These are phyloP conservation scores for Enoplosus armatus DNA, from an alignment of 2,797 vertebrate genomes.

Conservation along the genomic window DNA sequence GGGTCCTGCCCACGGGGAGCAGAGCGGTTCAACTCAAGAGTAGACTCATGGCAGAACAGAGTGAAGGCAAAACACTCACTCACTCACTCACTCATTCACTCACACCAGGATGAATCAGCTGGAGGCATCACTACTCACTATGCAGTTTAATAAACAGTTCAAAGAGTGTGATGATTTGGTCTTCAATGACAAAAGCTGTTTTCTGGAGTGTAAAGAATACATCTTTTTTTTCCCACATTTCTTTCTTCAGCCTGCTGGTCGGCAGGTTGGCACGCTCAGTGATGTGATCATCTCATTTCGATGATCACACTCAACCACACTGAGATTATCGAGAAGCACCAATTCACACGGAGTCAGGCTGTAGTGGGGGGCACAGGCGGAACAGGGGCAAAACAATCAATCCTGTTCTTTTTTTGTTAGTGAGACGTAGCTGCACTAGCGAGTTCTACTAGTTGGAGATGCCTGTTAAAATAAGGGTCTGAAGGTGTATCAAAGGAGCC, in stretches of 20 bases:
- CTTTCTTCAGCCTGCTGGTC: slow-evolving; percentile 3
- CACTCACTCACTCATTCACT: slow-evolving; percentile 9
- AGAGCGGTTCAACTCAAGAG: slow-evolving; percentile 48
- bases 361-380: neutral
- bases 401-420: neutral
- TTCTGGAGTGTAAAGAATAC: neutral
- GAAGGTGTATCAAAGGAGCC: slow-evolving; percentile 1
- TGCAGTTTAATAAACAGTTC: slow-evolving; percentile 18
- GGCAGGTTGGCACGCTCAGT: slow-evolving; percentile 20
- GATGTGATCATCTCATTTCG: slow-evolving; percentile 26
- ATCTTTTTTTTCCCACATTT: neutral
- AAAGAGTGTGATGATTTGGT: slow-evolving; percentile 15
- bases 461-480: neutral
- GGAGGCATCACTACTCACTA: slow-evolving; percentile 9
- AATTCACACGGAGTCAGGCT: slow-evolving; percentile 20
- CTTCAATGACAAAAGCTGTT: slow-evolving; percentile 22
- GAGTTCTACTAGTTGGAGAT: neutral
- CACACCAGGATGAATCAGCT: slow-evolving; percentile 24
- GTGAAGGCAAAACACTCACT: slow-evolving; percentile 29
- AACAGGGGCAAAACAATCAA: slow-evolving; percentile 15
- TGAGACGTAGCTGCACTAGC: neutral
- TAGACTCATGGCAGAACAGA: slow-evolving; percentile 20
- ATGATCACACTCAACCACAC: slow-evolving; percentile 14
- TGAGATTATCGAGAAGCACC: neutral
- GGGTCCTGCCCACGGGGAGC: slow-evolving; percentile 46